Evolutionary conservation across 2,888 invertebrate species (phyloP), one percentile per base, ranked within the genome.

Genomic region (Stenchaetothrips biformis): DNA sequence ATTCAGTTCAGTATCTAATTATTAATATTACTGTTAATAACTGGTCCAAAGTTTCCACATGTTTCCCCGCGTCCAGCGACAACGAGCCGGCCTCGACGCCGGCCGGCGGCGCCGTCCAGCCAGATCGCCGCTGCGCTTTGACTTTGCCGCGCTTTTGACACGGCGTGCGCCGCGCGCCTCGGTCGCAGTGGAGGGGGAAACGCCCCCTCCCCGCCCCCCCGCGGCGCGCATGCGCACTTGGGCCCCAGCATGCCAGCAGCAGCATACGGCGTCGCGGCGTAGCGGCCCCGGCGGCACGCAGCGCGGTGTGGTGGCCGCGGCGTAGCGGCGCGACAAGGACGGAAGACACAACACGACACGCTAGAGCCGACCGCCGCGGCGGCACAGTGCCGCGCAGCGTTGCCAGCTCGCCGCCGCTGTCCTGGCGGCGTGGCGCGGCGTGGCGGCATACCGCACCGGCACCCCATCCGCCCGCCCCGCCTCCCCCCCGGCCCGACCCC

Each of bases 381-480:
- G 37, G 37, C 37, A 37, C 37, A 1, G 37, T 37, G 37, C 37
- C 59, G 78, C 80, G 78, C 25, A 49, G 80, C 78, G 67, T 74
- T 74, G 67, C 67, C 67, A 74, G 21, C 67, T 67, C 21, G 67
- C 7, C 74, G 77, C 80, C 62, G 78, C 80, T 78, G 18, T 9
- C 21, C 6, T 21, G n/a, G 67, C 87, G 88, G 88, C 87, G 86
- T 86, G 85, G 85, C 85, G 84, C 67, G 67, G 67, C 67, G 21
- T 21, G n/a, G 25, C 21, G 67, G 67, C 67, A 74, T 74, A 74
- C 67, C 84, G 83, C 78, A 80, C 80, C 81, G 37, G 59, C 48
- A 48, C 81, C 48, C 16, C 78, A 80, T 82, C 85, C 85, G 78
- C 81, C 80, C 86, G 85, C 85, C 84, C 85, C 84, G 85, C 83